A percentile compares a stretch with the other conserved stretches of the same genome.
These are phyloP conservation scores for Corythaixoides concolor DNA, from an alignment of 2,113 vertebrate species.

Conservation along the genomic window DNA sequence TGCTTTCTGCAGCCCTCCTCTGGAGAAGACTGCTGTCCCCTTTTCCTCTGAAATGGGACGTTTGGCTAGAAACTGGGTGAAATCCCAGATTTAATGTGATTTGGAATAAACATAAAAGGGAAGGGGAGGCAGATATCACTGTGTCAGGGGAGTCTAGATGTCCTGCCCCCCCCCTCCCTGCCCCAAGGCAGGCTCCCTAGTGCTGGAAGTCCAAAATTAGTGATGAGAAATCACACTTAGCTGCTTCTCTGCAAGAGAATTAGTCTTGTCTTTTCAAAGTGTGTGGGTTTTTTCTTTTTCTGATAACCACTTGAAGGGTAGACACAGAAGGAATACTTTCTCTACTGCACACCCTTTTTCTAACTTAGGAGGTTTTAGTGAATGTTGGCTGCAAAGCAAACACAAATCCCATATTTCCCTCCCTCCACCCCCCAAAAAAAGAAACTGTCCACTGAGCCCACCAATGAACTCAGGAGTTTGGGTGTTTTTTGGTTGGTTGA, in stretches of 20 bases:
- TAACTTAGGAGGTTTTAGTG: not conserved
- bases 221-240: not conserved
- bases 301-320: not conserved
- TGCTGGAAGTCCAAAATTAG: not conserved
- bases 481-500: not conserved
- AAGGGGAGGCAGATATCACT: not conserved
- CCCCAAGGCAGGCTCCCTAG: not conserved
- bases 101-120: not conserved
- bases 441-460: not conserved
- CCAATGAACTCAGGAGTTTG: not conserved
- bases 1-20: not conserved
- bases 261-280: not conserved
- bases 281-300: not conserved
- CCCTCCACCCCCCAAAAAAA: not conserved
- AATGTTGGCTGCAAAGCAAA: not conserved
- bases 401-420: not conserved
- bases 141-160: not conserved
- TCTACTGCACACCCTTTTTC: not conserved
- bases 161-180: not conserved
- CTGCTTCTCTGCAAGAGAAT: not conserved
- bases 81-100: not conserved
- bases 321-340: not conserved
- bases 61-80: not conserved
- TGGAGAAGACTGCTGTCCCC: not conserved
- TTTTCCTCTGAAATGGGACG: not conserved